These are phyloP conservation scores for Hydropsyche tenuis DNA, from an alignment of 1,140 invertebrate genomes.

Conservation along the genomic window DNA sequence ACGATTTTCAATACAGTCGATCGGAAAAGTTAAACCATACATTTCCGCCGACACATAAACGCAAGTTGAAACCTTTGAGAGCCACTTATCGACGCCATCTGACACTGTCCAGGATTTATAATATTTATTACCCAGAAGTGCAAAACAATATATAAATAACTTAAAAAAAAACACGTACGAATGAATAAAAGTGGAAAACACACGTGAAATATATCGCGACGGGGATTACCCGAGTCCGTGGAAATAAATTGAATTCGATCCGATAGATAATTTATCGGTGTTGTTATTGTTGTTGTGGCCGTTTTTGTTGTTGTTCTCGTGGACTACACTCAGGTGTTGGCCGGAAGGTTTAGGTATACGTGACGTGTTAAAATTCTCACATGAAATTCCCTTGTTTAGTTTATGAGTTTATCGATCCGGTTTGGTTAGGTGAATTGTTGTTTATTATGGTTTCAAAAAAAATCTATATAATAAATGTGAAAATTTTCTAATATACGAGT, in stretches of 20 bases:
- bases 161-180: neutral
- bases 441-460: too few relatives aligned
- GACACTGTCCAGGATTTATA: slow-evolving; percentile 1
- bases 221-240: slow-evolving; percentile 13
- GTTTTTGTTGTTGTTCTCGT: neutral
- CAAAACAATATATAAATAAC: neutral
- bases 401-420: too few relatives aligned
- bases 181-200: neutral
- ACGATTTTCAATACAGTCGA: too few relatives aligned
- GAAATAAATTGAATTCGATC: slow-evolving; percentile 29
- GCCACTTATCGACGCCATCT: slow-evolving; percentile 20
- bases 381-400: too few relatives aligned
- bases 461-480: too few relatives aligned
- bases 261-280: slow-evolving; percentile 8
- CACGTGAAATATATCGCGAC: slow-evolving; percentile 17
- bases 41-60: too few relatives aligned
- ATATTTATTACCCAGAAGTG: slow-evolving; percentile 15
- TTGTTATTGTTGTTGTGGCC: slow-evolving; percentile 5
- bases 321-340: too few relatives aligned
- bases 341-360: too few relatives aligned
- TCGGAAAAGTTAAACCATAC: too few relatives aligned
- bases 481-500: too few relatives aligned
- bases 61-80: neutral
- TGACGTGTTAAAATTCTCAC: too few relatives aligned
- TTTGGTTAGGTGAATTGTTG: too few relatives aligned